Evolutionary conservation across 2,113 vertebrate species (phyloP).

Genomic region (Gasterosteus aculeatus): DNA sequence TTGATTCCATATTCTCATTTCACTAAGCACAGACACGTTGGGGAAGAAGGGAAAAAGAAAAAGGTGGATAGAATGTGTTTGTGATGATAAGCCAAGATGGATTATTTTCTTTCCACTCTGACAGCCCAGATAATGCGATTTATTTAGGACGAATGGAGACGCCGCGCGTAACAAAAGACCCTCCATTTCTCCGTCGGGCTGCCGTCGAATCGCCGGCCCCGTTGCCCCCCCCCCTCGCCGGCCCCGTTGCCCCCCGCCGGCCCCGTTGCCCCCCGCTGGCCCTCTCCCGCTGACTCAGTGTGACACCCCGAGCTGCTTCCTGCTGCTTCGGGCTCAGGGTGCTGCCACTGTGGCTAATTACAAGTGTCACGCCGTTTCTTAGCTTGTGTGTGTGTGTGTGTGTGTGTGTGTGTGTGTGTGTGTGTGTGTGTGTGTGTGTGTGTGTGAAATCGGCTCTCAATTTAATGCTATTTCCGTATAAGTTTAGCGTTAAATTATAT

Average conservation of each 20-base stretch:
- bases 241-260: slow-evolving; percentile 38
- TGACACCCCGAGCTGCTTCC: slow-evolving; percentile 48
- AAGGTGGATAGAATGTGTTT: slow-evolving; percentile 61
- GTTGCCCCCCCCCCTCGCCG: slow-evolving; percentile 21
- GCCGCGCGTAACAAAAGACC: slow-evolving; percentile 52
- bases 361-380: slow-evolving; percentile 48
- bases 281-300: slow-evolving; percentile 50
- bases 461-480: background rate
- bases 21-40: slow-evolving; percentile 28
- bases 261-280: slow-evolving; percentile 27
- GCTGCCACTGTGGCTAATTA: slow-evolving; percentile 58
- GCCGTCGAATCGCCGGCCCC: slow-evolving; percentile 38
- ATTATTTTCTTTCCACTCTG: slow-evolving; percentile 58
- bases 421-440: slow-evolving; percentile 3
- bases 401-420: background rate
- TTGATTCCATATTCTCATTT: slow-evolving; percentile 46
- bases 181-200: slow-evolving; percentile 48
- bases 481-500: background rate
- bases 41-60: slow-evolving; percentile 5
- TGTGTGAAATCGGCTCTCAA: background rate
- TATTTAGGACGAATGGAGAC: slow-evolving; percentile 58
- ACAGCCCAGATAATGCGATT: slow-evolving; percentile 66
- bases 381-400: slow-evolving; percentile 6
- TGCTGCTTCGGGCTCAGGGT: slow-evolving; percentile 54
- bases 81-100: slow-evolving; percentile 62